Evolutionary conservation across 2,797 vertebrate genomes (phyloP).

Genomic region (Premnoplex brunnescens): DNA sequence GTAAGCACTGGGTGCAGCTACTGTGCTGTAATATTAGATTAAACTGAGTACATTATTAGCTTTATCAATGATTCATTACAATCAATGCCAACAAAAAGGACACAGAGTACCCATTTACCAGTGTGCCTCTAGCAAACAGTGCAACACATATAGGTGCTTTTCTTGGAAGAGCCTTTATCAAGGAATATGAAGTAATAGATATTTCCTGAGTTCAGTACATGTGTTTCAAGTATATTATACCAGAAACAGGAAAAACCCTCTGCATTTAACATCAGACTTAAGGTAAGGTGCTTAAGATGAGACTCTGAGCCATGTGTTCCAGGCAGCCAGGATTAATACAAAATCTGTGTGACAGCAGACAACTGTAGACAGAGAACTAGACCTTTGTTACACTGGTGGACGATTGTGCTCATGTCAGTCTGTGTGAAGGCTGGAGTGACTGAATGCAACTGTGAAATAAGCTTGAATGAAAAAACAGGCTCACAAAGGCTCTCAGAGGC

Average conservation of each 20-base stretch:
- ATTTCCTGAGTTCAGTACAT: not conserved
- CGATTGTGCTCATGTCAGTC: not conserved
- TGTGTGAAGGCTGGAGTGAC: not conserved
- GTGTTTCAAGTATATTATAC: not conserved
- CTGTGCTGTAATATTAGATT: slow-evolving; percentile 61
- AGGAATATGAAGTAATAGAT: not conserved
- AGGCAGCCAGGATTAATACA: not conserved
- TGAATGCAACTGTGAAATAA: not conserved
- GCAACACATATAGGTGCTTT: not conserved
- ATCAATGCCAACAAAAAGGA: slow-evolving; percentile 29
- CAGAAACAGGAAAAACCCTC: not conserved
- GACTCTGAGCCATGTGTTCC: not conserved
- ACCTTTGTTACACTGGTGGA: not conserved
- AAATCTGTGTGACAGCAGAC: not conserved
- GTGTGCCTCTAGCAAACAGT: slow-evolving; percentile 33
- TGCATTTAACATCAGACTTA: not conserved
- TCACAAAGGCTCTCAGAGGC: not conserved
- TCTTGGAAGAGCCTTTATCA: not conserved
- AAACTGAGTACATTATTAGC: slow-evolving; percentile 52
- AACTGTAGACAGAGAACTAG: not conserved
- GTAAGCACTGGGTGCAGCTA: slow-evolving; percentile 26
- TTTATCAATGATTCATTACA: slow-evolving; percentile 65
- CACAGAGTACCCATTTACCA: slow-evolving; percentile 41
- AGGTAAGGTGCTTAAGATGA: not conserved
- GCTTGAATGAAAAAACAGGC: not conserved